Percentiles rank a stretch among this genome's conserved stretches.
These are phyloP conservation scores for Fabriciana adippe DNA, from an alignment of 2,888 invertebrate genomes.

Conservation along the genomic window DNA sequence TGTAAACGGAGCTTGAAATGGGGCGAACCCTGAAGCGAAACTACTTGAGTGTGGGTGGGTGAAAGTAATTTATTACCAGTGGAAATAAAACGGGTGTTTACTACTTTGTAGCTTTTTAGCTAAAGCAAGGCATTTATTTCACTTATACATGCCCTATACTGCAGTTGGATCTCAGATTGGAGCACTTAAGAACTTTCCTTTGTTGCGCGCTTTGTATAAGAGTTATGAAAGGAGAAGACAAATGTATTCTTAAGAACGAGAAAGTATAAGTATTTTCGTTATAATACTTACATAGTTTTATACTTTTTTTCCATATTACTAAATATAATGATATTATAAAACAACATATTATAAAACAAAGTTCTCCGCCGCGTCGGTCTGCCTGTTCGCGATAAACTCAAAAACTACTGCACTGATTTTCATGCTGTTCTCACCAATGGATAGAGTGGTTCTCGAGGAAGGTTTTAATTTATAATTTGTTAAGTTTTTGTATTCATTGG, in stretches of 20 bases:
- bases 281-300: neutral
- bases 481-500: too few species aligned
- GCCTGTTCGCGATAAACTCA: too few species aligned
- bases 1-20: slow-evolving; percentile 29
- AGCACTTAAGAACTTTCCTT: slow-evolving; percentile 32
- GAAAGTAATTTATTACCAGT: slow-evolving; percentile 38
- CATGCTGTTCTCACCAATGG: too few species aligned
- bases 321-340: too few species aligned
- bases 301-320: neutral
- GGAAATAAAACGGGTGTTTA: slow-evolving; percentile 38
- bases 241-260: slow-evolving; percentile 21
- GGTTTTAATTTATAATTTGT: too few species aligned
- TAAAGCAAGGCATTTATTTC: slow-evolving; percentile 33
- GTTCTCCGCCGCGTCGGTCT: too few species aligned
- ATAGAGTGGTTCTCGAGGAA: too few species aligned
- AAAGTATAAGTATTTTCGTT: slow-evolving; percentile 22
- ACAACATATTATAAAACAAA: too few species aligned
- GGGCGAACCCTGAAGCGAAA: slow-evolving; percentile 29
- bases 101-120: slow-evolving; percentile 37
- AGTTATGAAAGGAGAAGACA: slow-evolving; percentile 28
- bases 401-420: too few species aligned
- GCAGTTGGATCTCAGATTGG: slow-evolving; percentile 32
- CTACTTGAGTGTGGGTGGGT: slow-evolving; percentile 36
- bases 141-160: slow-evolving; percentile 37
- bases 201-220: slow-evolving; percentile 26